Conservation (phyloP, 2,113 vertebrate species). For the Ceratotherium simum region DNA sequence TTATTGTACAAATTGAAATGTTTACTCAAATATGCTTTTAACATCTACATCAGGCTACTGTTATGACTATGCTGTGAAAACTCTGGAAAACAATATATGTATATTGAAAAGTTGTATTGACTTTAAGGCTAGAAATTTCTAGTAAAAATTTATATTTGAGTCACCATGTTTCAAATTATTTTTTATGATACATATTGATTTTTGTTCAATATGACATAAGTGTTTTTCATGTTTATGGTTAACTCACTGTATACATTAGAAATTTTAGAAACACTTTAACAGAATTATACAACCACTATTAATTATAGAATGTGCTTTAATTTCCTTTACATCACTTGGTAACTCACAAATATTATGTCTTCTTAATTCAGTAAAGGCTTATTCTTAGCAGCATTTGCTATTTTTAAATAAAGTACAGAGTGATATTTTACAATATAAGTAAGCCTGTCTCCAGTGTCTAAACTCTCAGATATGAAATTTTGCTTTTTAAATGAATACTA, state of each 20-base stretch:
- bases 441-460: not conserved
- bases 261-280: not conserved
- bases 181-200: not conserved
- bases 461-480: not conserved
- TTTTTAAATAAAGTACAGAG: not conserved
- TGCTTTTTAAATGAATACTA: not conserved
- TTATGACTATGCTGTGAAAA: not conserved
- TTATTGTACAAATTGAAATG: not conserved
- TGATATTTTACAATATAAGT: not conserved
- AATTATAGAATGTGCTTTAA: not conserved
- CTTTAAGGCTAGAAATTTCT: not conserved
- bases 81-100: not conserved
- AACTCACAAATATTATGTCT: constrained; percentile 1
- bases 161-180: not conserved
- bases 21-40: not conserved
- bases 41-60: not conserved
- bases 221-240: not conserved
- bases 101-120: not conserved
- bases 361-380: not conserved
- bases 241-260: not conserved
- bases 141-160: not conserved
- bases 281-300: not conserved
- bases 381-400: not conserved
- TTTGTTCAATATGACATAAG: not conserved
- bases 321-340: not conserved